A percentile compares a stretch with the other conserved stretches of the same genome.
Evolutionary conservation across 1,140 invertebrate genomes (phyloP).

Genomic region (Orius insidiosus): DNA sequence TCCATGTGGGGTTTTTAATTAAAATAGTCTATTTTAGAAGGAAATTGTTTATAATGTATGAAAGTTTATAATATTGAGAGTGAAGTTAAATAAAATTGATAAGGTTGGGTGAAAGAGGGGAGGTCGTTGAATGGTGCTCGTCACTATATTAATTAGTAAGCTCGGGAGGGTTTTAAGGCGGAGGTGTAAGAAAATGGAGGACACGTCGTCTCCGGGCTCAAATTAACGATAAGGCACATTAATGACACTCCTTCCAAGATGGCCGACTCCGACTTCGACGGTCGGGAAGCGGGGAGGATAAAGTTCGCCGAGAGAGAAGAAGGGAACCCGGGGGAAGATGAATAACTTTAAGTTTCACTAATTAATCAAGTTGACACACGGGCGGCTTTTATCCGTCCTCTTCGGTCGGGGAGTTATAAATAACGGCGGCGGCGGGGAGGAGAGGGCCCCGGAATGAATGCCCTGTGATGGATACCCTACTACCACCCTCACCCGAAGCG

Average conservation of each 20-base stretch:
- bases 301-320: slow-evolving; percentile 14
- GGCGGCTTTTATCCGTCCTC: slow-evolving; percentile 7
- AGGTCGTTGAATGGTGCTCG: not conserved
- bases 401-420: not conserved
- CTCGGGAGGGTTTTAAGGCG: not conserved
- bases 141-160: slow-evolving; percentile 12
- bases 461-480: too few species aligned
- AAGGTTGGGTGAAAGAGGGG: too few species aligned
- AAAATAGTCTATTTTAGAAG: too few species aligned
- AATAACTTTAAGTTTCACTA: slow-evolving; percentile 20
- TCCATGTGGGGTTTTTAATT: too few species aligned
- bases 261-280: slow-evolving; percentile 5
- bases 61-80: too few species aligned
- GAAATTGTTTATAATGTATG: too few species aligned
- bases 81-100: too few species aligned
- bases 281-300: slow-evolving; percentile 15
- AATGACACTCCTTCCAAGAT: slow-evolving; percentile 16
- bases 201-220: slow-evolving; percentile 13
- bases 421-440: not conserved
- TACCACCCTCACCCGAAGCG: too few species aligned
- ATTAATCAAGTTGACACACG: slow-evolving; percentile 19
- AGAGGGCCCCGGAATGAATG: too few species aligned
- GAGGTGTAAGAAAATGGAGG: slow-evolving; percentile 12
- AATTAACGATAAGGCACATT: slow-evolving; percentile 19
- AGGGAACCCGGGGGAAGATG: slow-evolving; percentile 14